phyloP scores from a whole-genome alignment of 2,113 vertebrate genomes.

The Nymphicus hollandicus region DNA sequence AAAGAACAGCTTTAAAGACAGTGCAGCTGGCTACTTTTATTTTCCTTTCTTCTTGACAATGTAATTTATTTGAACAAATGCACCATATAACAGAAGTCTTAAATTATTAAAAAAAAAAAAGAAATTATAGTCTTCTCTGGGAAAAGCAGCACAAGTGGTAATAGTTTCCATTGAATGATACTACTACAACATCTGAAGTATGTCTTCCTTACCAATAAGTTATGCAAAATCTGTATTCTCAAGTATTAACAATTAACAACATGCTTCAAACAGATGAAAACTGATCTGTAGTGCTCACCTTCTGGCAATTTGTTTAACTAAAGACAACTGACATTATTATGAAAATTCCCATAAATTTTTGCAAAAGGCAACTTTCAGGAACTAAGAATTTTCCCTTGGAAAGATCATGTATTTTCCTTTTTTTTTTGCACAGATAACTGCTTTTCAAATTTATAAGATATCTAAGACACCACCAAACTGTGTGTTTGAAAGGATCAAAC shows the following conservation, averaged over 20 bases:
- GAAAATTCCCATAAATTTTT: background rate
- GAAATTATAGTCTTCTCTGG: background rate
- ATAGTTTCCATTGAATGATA: background rate
- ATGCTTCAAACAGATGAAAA: constrained; percentile 26
- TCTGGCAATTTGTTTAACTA: constrained; percentile 13
- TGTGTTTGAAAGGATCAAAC: background rate
- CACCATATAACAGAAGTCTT: background rate
- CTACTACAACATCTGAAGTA: background rate
- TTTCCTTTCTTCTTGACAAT: background rate
- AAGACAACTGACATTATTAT: background rate
- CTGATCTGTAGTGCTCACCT: background rate
- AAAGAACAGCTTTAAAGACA: background rate
- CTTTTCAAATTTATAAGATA: background rate
- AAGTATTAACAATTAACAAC: constrained; percentile 12
- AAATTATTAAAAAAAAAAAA: background rate
- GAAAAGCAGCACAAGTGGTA: background rate
- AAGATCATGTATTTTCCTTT: background rate
- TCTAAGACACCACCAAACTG: background rate
- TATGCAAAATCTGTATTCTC: background rate
- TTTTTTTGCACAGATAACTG: background rate
- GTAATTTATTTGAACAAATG: background rate
- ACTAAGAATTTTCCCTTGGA: background rate
- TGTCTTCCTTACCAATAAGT: background rate
- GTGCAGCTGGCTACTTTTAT: background rate
- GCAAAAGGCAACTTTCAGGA: background rate